These are phyloP conservation scores for Mallotus villosus DNA, from an alignment of 2,797 vertebrate genomes.

Conservation along the genomic window DNA sequence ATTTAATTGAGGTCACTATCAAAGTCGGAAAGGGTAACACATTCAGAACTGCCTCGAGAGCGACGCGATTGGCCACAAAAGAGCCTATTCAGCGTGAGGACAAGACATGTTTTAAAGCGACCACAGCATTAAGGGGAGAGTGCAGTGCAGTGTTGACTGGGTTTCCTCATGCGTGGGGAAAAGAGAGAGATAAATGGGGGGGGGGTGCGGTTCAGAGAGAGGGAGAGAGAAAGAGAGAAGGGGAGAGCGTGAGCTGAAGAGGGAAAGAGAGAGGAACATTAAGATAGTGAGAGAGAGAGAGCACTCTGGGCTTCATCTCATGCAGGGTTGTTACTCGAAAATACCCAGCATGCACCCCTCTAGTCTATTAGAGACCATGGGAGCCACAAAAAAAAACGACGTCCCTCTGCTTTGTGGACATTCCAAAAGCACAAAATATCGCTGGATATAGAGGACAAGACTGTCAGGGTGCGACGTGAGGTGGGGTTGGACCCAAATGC, in stretches of 20 bases:
- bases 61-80: conserved; percentile 48
- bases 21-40: conserved; percentile 28
- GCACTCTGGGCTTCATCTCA: no score
- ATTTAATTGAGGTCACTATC: conserved; percentile 21
- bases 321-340: no score
- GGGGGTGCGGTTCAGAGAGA: neutral
- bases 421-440: neutral
- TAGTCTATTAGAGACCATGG: no score
- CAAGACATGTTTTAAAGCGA: conserved; percentile 34
- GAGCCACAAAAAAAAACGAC: no score
- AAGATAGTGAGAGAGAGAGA: conserved; percentile 3
- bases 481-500: no score
- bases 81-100: conserved; percentile 40
- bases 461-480: no score
- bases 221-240: neutral
- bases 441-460: neutral
- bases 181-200: conserved; percentile 27
- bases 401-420: no score
- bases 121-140: conserved; percentile 32
- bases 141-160: conserved; percentile 57
- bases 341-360: no score
- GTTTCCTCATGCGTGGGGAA: conserved; percentile 63
- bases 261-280: neutral
- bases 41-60: conserved; percentile 29
- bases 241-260: neutral